These are phyloP conservation scores for Lethenteron reissneri DNA, from an alignment of 2,113 vertebrate genomes.

Conservation along the genomic window DNA sequence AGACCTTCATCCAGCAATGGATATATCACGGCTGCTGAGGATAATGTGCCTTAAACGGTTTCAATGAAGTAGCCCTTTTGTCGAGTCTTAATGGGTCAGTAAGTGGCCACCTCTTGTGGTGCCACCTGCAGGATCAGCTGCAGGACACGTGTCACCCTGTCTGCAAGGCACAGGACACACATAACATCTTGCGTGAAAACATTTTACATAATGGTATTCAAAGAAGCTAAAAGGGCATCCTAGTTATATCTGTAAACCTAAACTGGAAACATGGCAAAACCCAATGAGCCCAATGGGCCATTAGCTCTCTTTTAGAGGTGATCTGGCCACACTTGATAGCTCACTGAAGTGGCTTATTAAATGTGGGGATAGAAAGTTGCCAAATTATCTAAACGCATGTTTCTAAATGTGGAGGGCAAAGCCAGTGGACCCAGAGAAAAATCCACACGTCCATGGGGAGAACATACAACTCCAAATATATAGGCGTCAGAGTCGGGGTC, in stretches of 20 bases:
- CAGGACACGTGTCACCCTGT: slow-evolving; percentile 31
- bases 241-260: background rate
- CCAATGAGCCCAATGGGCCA: background rate
- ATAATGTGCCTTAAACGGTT: too few relatives aligned
- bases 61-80: too few relatives aligned
- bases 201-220: slow-evolving; percentile 10
- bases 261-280: background rate
- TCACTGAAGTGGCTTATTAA: too few relatives aligned
- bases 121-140: slow-evolving; percentile 69
- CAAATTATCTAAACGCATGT: too few relatives aligned
- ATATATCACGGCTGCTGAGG: too few relatives aligned
- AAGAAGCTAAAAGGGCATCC: slow-evolving; percentile 8
- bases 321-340: background rate
- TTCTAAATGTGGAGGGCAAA: too few relatives aligned
- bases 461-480: too few relatives aligned
- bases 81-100: slow-evolving; percentile 15
- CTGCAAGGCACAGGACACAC: slow-evolving; percentile 27
- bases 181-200: background rate
- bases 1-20: too few relatives aligned
- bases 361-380: too few relatives aligned
- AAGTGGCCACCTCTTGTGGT: slow-evolving; percentile 32
- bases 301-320: background rate
- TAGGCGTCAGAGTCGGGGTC: too few relatives aligned
- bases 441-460: too few relatives aligned
- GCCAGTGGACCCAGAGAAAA: too few relatives aligned